These are phyloP conservation scores for Drosophila phalerata DNA, from an alignment of 2,888 invertebrate genomes.

Conservation along the genomic window DNA sequence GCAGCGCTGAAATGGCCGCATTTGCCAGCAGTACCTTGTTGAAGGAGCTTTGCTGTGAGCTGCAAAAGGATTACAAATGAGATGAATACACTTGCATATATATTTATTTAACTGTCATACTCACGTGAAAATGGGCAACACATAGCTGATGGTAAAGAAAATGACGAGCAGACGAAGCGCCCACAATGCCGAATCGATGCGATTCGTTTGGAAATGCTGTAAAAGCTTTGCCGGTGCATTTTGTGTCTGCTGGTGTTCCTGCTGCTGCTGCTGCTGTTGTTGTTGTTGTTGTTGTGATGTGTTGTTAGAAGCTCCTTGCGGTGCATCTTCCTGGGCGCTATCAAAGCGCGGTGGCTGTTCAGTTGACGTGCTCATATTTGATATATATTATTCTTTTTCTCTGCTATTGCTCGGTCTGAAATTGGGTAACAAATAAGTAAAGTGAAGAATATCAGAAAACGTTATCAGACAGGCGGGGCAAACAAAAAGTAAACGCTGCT, in stretches of 20 bases:
- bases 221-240: constrained; percentile 86
- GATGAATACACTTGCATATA: background rate
- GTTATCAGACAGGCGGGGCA: constrained; percentile 42
- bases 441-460: constrained; percentile 9
- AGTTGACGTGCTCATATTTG: constrained; percentile 73
- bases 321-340: constrained; percentile 55
- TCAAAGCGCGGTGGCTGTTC: constrained; percentile 62
- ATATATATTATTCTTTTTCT: constrained; percentile 6
- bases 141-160: constrained; percentile 92
- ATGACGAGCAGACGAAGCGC: constrained; percentile 93
- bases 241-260: constrained; percentile 56
- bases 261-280: constrained; percentile 29
- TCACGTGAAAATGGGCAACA: constrained; percentile 96
- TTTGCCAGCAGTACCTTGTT: constrained; percentile 96
- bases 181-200: constrained; percentile 95
- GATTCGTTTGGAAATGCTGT: constrained; percentile 91
- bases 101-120: constrained; percentile 74
- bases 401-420: constrained; percentile 14
- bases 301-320: constrained; percentile 26
- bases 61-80: constrained; percentile 85
- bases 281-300: constrained; percentile 56
- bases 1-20: constrained; percentile 97
- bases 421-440: constrained; percentile 1
- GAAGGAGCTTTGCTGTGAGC: constrained; percentile 92
- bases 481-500: constrained; percentile 32